phyloP scores from a whole-genome alignment of 2,888 invertebrate genomes.

The Calephelis perditalis region DNA sequence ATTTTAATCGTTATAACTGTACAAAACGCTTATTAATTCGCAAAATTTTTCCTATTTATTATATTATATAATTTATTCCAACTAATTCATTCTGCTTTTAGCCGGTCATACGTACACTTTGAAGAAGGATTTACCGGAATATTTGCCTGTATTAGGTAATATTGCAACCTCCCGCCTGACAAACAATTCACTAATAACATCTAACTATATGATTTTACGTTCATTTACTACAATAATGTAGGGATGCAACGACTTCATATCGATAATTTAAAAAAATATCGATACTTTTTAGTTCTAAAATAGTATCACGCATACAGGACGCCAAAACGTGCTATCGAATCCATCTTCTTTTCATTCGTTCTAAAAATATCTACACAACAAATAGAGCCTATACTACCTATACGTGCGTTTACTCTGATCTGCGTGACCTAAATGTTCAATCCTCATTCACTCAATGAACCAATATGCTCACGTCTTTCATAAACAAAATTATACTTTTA shows the following conservation, averaged over 20 bases:
- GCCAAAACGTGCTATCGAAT: too few species aligned
- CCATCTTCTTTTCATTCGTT: too few species aligned
- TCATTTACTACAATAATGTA: conserved; percentile 11
- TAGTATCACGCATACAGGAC: background rate
- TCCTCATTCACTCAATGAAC: too few species aligned
- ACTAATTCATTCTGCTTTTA: conserved; percentile 47
- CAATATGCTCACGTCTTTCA: too few species aligned
- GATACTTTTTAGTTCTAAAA: background rate
- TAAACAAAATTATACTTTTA: too few species aligned
- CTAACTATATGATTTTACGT: conserved; percentile 55
- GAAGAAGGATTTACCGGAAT: conserved; percentile 64
- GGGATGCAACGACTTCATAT: conserved; percentile 1
- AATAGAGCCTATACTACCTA: too few species aligned
- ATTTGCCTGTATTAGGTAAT: conserved; percentile 34
- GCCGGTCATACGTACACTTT: conserved; percentile 69
- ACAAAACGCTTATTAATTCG: conserved; percentile 69
- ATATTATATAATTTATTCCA: conserved; percentile 32
- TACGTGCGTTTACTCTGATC: too few species aligned
- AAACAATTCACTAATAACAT: conserved; percentile 60
- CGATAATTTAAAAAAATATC: background rate
- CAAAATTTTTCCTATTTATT: conserved; percentile 67
- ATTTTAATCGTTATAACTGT: conserved; percentile 66
- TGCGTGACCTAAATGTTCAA: too few species aligned
- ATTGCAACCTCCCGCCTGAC: conserved; percentile 73
- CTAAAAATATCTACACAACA: too few species aligned